Conservation (phyloP, 2,113 vertebrate genomes). For the Microtus pennsylvanicus region DNA sequence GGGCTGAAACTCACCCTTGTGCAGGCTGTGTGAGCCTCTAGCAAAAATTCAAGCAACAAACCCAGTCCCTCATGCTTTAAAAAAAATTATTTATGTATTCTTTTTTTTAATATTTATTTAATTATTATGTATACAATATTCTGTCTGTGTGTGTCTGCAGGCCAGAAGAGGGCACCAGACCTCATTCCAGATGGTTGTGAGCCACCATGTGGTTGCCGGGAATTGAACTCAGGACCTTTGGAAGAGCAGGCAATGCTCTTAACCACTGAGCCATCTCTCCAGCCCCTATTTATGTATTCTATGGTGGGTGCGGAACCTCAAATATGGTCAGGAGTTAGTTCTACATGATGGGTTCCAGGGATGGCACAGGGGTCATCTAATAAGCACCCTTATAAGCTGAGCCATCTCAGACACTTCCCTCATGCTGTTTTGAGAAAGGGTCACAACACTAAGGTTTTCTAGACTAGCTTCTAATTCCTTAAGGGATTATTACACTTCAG, state of each 20-base stretch:
- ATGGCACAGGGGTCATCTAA: not conserved
- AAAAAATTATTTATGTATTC: not conserved
- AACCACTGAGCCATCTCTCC: no score
- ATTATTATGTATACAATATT: no score
- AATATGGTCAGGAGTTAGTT: not conserved
- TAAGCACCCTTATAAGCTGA: not conserved
- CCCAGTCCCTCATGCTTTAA: not conserved
- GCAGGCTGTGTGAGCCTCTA: not conserved
- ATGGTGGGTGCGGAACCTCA: not conserved
- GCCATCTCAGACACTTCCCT: not conserved
- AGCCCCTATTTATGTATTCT: not conserved
- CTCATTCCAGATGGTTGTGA: no score
- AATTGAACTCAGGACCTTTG: no score
- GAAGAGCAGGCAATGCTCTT: no score
- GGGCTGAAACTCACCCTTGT: not conserved
- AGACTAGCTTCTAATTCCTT: not conserved
- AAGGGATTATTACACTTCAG: not conserved
- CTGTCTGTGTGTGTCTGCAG: no score
- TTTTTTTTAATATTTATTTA: no score
- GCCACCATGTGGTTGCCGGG: no score
- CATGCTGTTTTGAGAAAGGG: not conserved
- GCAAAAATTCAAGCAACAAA: not conserved
- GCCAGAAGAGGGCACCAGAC: no score
- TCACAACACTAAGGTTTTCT: not conserved
- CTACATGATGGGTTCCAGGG: not conserved